Evolutionary conservation across 2,797 vertebrate genomes (phyloP).

Genomic region (Xyrichtys novacula): DNA sequence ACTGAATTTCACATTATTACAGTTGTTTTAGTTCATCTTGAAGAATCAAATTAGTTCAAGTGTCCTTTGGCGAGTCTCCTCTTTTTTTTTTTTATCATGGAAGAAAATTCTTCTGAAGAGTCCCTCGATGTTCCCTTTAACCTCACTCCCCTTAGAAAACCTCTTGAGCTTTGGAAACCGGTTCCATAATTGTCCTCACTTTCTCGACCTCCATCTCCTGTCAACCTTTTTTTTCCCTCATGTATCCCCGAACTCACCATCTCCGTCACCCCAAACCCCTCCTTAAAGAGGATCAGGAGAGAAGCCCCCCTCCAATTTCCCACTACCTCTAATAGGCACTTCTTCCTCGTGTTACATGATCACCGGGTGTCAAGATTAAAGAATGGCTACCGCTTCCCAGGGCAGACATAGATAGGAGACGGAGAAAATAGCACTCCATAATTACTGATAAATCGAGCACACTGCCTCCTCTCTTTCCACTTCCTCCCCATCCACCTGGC

Average conservation of each 20-base stretch:
- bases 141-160: conserved; percentile 25
- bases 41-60: conserved; percentile 59
- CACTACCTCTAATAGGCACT: conserved; percentile 80
- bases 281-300: conserved; percentile 71
- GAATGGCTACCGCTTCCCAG: conserved; percentile 79
- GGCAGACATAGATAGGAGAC: conserved; percentile 75
- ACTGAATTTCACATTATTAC: conserved; percentile 70
- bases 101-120: conserved; percentile 25
- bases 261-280: conserved; percentile 65
- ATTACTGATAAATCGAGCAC: conserved; percentile 86
- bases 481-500: conserved; percentile 79
- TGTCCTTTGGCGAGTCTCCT: conserved; percentile 53
- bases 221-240: conserved; percentile 32
- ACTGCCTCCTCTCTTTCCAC: conserved; percentile 64
- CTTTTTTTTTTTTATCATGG: conserved; percentile 8
- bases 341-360: conserved; percentile 81
- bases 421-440: conserved; percentile 82
- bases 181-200: conserved; percentile 64
- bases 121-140: conserved; percentile 34
- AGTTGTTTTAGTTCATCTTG: conserved; percentile 67
- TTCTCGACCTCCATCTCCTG: conserved; percentile 44
- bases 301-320: conserved; percentile 74
- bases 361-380: conserved; percentile 86
- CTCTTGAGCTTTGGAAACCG: conserved; percentile 53
- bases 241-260: conserved; percentile 50